Conservation (phyloP, 2,113 vertebrate genomes). For the Psittacus erithacus region DNA sequence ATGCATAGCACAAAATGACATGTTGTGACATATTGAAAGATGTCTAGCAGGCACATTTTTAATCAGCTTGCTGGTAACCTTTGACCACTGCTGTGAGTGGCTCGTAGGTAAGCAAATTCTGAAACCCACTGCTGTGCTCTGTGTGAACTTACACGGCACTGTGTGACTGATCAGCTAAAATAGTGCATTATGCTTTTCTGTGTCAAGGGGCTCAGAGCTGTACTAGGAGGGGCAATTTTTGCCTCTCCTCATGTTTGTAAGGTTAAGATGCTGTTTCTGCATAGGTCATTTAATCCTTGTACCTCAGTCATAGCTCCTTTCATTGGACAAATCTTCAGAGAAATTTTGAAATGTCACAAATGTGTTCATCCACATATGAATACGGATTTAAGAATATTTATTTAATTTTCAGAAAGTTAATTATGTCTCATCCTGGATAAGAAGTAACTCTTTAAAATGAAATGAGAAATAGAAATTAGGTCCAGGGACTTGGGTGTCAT, state of each 20-base stretch:
- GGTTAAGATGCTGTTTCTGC: neutral
- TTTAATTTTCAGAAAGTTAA: neutral
- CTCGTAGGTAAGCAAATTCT: slow-evolving; percentile 39
- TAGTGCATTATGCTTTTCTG: neutral
- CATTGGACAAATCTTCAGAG: neutral
- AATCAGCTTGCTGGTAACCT: slow-evolving; percentile 59
- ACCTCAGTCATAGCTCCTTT: neutral
- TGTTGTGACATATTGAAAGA: slow-evolving; percentile 55
- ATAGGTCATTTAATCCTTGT: neutral
- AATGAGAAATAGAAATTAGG: neutral
- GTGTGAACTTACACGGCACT: neutral
- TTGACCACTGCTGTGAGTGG: slow-evolving; percentile 4
- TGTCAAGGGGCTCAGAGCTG: neutral
- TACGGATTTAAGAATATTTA: neutral
- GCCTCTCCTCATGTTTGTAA: neutral
- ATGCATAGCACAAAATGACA: slow-evolving; percentile 28
- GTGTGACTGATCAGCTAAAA: slow-evolving; percentile 6
- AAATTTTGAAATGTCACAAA: neutral
- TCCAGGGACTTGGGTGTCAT: neutral
- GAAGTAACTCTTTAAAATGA: neutral
- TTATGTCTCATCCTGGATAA: neutral
- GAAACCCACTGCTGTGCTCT: neutral
- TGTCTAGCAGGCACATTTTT: slow-evolving; percentile 65
- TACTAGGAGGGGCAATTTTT: neutral
- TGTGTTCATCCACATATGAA: neutral